These are phyloP conservation scores for Planiliza haematocheilus DNA, from an alignment of 2,113 vertebrate genomes.

Conservation along the genomic window DNA sequence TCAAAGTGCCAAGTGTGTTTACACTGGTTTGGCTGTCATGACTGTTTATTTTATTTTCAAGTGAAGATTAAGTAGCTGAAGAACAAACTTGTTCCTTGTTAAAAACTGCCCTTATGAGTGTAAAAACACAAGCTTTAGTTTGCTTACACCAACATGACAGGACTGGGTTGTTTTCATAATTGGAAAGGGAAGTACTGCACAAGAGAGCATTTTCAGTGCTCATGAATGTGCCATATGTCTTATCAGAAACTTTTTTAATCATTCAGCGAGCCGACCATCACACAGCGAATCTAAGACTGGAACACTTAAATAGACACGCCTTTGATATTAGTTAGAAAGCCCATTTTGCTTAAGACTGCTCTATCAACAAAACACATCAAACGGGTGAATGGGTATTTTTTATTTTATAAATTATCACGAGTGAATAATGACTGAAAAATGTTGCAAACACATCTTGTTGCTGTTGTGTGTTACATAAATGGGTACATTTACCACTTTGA, in stretches of 20 bases:
- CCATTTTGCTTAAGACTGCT: constrained; percentile 2
- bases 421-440: constrained; percentile 5
- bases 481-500: constrained; percentile 2
- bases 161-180: constrained; percentile 22
- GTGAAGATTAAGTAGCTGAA: constrained; percentile 38
- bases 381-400: neutral
- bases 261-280: constrained; percentile 2
- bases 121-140: constrained; percentile 12
- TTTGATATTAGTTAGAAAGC: constrained; percentile 33
- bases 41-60: constrained; percentile 27
- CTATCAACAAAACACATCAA: constrained; percentile 34
- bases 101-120: neutral
- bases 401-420: neutral
- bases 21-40: constrained; percentile 21
- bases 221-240: neutral
- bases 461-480: neutral
- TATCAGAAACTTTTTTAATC: constrained; percentile 24
- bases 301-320: constrained; percentile 5
- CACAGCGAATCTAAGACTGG: constrained; percentile 6
- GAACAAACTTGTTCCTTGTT: constrained; percentile 5
- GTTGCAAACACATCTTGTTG: neutral
- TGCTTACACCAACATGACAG: constrained; percentile 19
- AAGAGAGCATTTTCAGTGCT: neutral
- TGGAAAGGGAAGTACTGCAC: constrained; percentile 25
- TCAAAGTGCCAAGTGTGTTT: constrained; percentile 63